Evolutionary conservation across 2,797 vertebrate genomes (phyloP).

Genomic region (Diceros bicornis): DNA sequence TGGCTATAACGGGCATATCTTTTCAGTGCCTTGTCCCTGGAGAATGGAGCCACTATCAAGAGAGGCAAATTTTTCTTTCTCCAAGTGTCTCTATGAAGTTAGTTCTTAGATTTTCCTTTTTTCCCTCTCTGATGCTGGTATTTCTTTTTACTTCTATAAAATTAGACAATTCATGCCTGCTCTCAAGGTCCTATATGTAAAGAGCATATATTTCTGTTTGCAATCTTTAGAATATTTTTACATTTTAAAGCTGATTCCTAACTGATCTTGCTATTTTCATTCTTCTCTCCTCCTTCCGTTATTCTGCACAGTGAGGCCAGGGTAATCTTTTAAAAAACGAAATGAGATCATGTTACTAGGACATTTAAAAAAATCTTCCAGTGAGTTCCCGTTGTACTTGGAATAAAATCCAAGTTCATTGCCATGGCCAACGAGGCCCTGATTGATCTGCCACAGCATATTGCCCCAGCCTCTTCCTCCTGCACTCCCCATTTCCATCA

Average conservation of each 20-base stretch:
- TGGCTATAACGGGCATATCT: neutral
- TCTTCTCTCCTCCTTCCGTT: neutral
- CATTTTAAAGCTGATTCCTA: neutral
- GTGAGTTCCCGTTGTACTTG: neutral
- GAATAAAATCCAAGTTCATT: neutral
- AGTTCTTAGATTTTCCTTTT: conserved; percentile 21
- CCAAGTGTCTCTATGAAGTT: neutral
- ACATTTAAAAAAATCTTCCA: neutral
- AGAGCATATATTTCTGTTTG: neutral
- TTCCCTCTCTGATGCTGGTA: neutral
- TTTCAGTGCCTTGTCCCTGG: neutral
- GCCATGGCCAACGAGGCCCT: neutral
- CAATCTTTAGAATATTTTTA: neutral
- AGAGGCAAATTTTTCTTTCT: neutral
- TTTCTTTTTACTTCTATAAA: conserved; percentile 32
- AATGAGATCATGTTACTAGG: neutral
- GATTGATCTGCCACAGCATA: neutral
- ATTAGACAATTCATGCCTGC: neutral
- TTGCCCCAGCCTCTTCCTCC: fast-evolving
- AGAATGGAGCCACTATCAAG: neutral
- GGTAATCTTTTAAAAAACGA: neutral
- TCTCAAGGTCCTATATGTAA: neutral
- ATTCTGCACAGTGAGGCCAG: neutral
- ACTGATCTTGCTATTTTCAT: neutral
- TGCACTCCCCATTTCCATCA: neutral